Evolutionary conservation across 2,113 vertebrate genomes (phyloP).

Genomic region (Lepidothrix coronata): DNA sequence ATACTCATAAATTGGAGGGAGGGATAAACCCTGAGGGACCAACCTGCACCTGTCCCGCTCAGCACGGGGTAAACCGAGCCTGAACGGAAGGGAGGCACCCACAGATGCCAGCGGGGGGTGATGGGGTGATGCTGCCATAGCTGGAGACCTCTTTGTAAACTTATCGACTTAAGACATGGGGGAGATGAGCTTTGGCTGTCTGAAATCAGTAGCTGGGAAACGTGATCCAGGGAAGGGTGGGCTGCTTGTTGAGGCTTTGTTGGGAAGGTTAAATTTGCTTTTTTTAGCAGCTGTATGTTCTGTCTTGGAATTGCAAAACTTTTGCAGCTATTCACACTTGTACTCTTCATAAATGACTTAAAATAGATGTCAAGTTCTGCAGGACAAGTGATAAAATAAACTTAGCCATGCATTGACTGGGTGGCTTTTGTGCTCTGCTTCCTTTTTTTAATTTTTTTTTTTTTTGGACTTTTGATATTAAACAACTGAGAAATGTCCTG

Average conservation of each 20-base stretch:
- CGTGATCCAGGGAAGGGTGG: neutral
- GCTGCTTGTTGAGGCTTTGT: slow-evolving; percentile 6
- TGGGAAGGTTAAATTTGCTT: slow-evolving; percentile 36
- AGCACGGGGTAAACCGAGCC: neutral
- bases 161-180: neutral
- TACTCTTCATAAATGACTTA: slow-evolving; percentile 40
- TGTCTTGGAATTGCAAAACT: slow-evolving; percentile 52
- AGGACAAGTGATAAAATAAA: slow-evolving; percentile 47
- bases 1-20: neutral
- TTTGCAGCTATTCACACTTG: slow-evolving; percentile 48
- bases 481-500: slow-evolving; percentile 15
- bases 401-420: slow-evolving; percentile 4
- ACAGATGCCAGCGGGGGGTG: neutral
- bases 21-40: neutral
- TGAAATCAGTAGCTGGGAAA: neutral
- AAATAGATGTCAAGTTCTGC: slow-evolving; percentile 26
- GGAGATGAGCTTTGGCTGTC: neutral
- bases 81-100: neutral
- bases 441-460: neutral
- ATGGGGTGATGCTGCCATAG: neutral
- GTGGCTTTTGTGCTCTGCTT: slow-evolving; percentile 13
- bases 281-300: slow-evolving; percentile 34
- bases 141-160: neutral
- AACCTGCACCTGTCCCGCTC: neutral
- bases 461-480: slow-evolving; percentile 12